Conservation (phyloP, 2,888 invertebrate genomes). For the Pachliopta kotzebuea region DNA sequence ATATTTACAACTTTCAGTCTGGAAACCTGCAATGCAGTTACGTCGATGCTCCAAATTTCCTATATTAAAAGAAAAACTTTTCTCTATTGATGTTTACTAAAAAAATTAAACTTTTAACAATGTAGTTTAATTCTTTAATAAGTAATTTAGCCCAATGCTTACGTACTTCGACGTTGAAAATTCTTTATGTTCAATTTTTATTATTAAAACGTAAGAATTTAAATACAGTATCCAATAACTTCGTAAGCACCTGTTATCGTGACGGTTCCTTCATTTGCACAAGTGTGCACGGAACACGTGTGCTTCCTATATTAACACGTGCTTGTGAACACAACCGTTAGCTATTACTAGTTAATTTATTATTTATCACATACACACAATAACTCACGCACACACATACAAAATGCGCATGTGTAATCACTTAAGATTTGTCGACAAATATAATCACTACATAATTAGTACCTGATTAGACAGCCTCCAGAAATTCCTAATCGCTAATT, state of each 20-base stretch:
- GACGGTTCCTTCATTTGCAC: neutral
- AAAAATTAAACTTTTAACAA: neutral
- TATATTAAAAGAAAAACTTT: constrained; percentile 24
- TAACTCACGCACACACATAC: neutral
- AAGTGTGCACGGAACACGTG: constrained; percentile 15
- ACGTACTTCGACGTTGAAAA: no score
- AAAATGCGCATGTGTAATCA: neutral
- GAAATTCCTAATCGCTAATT: no score
- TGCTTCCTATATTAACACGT: constrained; percentile 6
- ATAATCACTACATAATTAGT: no score
- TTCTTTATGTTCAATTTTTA: no score
- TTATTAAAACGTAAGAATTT: no score
- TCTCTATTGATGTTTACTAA: constrained; percentile 22
- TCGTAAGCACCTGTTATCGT: neutral
- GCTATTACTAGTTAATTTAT: constrained; percentile 3
- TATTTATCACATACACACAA: no score
- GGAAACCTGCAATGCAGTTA: constrained; percentile 27
- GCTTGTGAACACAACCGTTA: constrained; percentile 2
- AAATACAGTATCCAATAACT: neutral
- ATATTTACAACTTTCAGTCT: neutral
- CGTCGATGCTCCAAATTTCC: constrained; percentile 13
- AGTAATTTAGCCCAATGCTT: neutral
- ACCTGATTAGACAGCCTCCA: no score
- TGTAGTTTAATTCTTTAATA: neutral
- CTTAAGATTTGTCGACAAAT: no score